These are phyloP conservation scores for Drosophila baimaii DNA, from an alignment of 1,140 invertebrate species.

Conservation along the genomic window DNA sequence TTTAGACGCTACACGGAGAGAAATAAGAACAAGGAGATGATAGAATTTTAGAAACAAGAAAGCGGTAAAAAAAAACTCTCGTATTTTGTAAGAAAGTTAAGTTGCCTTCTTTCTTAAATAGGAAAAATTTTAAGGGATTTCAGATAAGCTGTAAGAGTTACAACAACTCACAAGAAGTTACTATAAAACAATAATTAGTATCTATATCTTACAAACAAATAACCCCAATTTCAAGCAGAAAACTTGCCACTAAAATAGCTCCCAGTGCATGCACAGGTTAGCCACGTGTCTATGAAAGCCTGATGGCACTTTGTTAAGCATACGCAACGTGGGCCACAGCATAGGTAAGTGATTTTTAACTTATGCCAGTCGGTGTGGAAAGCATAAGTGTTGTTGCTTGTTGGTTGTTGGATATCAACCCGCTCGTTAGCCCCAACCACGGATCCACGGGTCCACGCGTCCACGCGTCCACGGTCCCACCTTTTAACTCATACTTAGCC, in stretches of 20 bases:
- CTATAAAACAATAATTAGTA: no score
- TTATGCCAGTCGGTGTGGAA: conserved; percentile 58
- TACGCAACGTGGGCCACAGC: conserved; percentile 39
- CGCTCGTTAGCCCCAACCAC: conserved; percentile 3
- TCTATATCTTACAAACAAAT: no score
- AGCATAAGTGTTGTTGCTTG: conserved; percentile 21
- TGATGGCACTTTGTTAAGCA: conserved; percentile 53
- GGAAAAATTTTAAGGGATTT: no score
- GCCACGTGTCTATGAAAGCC: conserved; percentile 8
- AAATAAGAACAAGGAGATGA: background rate
- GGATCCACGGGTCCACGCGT: background rate
- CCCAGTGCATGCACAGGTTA: conserved; percentile 3
- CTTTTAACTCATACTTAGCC: conserved; percentile 9
- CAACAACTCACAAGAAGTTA: no score
- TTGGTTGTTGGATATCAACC: background rate
- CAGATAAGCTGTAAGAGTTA: no score
- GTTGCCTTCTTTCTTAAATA: no score
- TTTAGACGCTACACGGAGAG: conserved; percentile 25
- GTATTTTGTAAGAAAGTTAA: no score
- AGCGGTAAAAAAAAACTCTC: no score
- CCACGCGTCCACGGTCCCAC: no score
- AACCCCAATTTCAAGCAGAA: background rate
- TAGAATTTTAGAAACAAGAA: background rate
- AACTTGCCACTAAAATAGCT: background rate
- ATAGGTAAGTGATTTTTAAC: conserved; percentile 64